Evolutionary conservation across 1,140 invertebrate species (phyloP).

Genomic region (Pseudomyrmex sp.): DNA sequence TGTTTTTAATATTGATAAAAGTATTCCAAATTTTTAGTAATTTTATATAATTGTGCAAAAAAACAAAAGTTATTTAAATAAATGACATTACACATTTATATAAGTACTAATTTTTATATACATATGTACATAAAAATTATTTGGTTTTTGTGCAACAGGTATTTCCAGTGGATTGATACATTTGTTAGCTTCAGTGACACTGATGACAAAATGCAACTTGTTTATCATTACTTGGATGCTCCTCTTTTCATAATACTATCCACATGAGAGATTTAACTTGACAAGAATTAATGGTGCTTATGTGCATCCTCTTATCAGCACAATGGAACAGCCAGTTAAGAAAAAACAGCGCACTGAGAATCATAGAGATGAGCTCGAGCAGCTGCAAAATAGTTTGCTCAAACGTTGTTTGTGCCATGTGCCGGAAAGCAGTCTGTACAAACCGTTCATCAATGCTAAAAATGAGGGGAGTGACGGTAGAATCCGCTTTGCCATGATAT

Average conservation of each 20-base stretch:
- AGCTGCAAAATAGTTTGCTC: conserved; percentile 88
- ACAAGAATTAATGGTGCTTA: conserved; percentile 80
- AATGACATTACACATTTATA: too few relatives aligned
- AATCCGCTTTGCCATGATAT: conserved; percentile 86
- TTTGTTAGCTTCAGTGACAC: conserved; percentile 16
- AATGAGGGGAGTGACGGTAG: conserved; percentile 84
- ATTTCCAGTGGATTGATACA: conserved; percentile 5
- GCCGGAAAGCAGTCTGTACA: conserved; percentile 88
- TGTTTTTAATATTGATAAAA: too few relatives aligned
- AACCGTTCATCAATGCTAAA: conserved; percentile 89
- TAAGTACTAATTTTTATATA: too few relatives aligned
- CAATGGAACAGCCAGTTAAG: conserved; percentile 90
- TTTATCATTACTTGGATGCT: conserved; percentile 20
- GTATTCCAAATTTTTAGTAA: too few relatives aligned
- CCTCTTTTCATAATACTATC: conserved; percentile 20
- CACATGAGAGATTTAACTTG: conserved; percentile 61
- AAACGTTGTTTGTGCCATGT: conserved; percentile 92
- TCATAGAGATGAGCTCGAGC: conserved; percentile 85
- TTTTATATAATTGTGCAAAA: too few relatives aligned
- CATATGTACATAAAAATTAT: too few relatives aligned
- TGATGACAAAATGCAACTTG: conserved; percentile 40
- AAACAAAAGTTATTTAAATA: too few relatives aligned
- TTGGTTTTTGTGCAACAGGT: conserved; percentile 26
- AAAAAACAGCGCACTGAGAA: conserved; percentile 89
- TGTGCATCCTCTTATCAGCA: conserved; percentile 73